Evolutionary conservation across 2,797 vertebrate genomes (phyloP).

Genomic region (Melopsittacus undulatus): DNA sequence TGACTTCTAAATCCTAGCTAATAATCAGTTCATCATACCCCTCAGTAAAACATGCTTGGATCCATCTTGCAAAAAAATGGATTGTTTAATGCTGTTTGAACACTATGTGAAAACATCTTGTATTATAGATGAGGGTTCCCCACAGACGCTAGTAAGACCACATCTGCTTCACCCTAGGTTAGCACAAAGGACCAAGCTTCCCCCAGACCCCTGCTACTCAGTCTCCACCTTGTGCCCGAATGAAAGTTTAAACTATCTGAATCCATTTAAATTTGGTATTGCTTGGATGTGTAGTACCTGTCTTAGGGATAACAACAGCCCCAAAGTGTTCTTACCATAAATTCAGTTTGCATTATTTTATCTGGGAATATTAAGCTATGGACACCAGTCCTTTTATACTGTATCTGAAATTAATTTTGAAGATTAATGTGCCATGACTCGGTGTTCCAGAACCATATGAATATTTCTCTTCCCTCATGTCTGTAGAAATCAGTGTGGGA

Average conservation of each 20-base stretch:
- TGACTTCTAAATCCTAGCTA: neutral
- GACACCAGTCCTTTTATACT: neutral
- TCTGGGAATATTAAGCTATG: neutral
- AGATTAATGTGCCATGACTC: neutral
- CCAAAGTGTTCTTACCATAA: neutral
- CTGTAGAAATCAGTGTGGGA: neutral
- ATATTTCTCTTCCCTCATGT: rapidly evolving
- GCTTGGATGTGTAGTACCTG: neutral
- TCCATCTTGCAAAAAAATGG: neutral
- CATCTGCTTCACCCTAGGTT: neutral
- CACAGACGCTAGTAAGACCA: neutral
- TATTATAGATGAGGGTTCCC: neutral
- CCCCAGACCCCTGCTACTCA: neutral
- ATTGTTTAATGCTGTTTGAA: neutral
- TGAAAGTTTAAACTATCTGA: neutral
- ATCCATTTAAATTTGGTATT: neutral
- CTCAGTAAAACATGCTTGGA: neutral
- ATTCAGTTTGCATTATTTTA: neutral
- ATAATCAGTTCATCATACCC: neutral
- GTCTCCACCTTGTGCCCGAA: neutral
- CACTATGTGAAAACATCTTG: neutral
- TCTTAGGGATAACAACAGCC: neutral
- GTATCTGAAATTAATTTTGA: neutral
- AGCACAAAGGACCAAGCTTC: neutral
- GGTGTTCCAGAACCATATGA: neutral